Conservation (phyloP, 2,797 vertebrate species). For the Stomatorhinus walkeri region DNA sequence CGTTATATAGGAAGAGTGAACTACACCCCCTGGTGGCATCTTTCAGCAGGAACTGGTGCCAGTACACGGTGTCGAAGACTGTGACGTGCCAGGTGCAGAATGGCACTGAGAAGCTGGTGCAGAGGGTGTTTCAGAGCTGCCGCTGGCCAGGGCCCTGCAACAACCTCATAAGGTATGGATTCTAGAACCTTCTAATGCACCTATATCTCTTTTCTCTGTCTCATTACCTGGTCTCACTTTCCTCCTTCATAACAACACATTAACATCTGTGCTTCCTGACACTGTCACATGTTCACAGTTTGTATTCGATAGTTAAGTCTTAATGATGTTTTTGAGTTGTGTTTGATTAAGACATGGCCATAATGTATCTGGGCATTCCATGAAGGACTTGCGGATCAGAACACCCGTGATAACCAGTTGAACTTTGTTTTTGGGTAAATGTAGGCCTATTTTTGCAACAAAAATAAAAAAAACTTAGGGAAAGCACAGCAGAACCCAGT, state of each 20-base stretch:
- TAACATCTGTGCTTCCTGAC: not conserved
- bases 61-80: slow-evolving; percentile 78
- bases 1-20: not conserved
- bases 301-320: not conserved
- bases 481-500: not conserved
- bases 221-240: not conserved
- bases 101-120: slow-evolving; percentile 81
- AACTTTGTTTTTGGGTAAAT: not conserved
- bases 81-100: slow-evolving; percentile 94
- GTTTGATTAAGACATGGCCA: not conserved
- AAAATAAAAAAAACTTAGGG: not conserved
- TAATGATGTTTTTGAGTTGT: not conserved
- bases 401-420: not conserved
- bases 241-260: not conserved
- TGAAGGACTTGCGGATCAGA: not conserved
- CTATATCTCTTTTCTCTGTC: not conserved
- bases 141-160: slow-evolving; percentile 88
- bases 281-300: not conserved
- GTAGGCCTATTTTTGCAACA: not conserved
- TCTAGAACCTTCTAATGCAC: not conserved
- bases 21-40: not conserved
- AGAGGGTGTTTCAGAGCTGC: slow-evolving; percentile 88
- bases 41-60: slow-evolving; percentile 85
- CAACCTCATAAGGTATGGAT: slow-evolving; percentile 82
- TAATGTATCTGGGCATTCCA: not conserved